Conservation (phyloP, 1,140 invertebrate species). For the Drosophila tristis region DNA sequence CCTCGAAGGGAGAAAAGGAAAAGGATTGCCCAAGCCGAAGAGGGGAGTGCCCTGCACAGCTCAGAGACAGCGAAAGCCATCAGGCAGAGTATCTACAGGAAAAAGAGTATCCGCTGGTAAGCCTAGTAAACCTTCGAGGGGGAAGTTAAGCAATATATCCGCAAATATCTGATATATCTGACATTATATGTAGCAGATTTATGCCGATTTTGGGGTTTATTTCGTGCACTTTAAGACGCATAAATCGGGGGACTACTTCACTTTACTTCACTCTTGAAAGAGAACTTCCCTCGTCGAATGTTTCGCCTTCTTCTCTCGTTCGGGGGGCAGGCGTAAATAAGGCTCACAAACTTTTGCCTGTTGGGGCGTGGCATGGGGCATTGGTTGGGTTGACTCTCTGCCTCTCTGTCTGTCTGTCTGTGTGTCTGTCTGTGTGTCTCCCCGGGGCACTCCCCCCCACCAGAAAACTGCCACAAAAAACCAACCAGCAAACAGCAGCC, state of each 20-base stretch:
- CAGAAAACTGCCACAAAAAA: constrained; percentile 5
- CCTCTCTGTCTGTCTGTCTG: constrained; percentile 22
- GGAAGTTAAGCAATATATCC: no score
- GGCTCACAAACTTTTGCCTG: constrained; percentile 29
- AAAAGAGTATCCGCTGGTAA: no score
- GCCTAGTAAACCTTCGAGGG: no score
- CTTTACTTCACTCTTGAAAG: no score
- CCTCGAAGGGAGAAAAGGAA: constrained; percentile 28
- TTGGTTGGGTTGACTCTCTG: constrained; percentile 13
- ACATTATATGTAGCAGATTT: no score
- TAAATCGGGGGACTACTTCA: no score
- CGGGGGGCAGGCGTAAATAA: constrained; percentile 19
- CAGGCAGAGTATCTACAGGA: no score
- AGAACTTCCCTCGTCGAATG: not conserved
- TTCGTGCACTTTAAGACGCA: no score
- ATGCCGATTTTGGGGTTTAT: no score
- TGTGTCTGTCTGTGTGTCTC: constrained; percentile 1
- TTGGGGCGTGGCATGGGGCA: constrained; percentile 28
- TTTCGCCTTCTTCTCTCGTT: constrained; percentile 6
- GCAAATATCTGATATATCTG: no score
- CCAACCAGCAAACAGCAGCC: not conserved
- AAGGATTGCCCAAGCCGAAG: constrained; percentile 17
- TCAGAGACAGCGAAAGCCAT: no score
- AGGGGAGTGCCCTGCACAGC: constrained; percentile 8
- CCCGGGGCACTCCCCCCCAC: not conserved